Evolutionary conservation across 1,140 invertebrate genomes (phyloP).

Genomic region (Colletes latitarsis): DNA sequence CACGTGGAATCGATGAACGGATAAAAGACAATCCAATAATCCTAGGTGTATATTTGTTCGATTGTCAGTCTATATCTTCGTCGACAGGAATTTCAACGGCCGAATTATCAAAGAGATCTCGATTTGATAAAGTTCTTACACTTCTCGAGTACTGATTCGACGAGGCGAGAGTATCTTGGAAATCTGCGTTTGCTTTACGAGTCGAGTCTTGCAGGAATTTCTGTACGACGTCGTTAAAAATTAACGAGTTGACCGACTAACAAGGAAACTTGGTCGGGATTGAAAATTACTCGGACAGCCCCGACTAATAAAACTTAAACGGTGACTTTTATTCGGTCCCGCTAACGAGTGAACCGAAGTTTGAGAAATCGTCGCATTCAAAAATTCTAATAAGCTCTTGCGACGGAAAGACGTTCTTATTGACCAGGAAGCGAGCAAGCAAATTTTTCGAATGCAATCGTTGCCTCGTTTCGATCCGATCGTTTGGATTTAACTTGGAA

Average conservation of each 20-base stretch:
- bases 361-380: too few relatives aligned
- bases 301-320: background rate
- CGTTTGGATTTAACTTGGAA: too few relatives aligned
- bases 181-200: background rate
- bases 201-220: background rate
- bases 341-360: too few relatives aligned
- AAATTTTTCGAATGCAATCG: too few relatives aligned
- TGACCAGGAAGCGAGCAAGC: too few relatives aligned
- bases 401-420: too few relatives aligned
- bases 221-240: background rate
- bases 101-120: conserved; percentile 34
- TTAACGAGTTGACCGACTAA: background rate
- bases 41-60: background rate
- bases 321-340: background rate
- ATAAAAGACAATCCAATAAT: conserved; percentile 38
- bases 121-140: background rate
- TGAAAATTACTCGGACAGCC: too few relatives aligned
- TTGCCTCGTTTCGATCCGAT: too few relatives aligned
- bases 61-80: background rate
- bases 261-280: background rate
- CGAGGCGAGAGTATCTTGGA: background rate
- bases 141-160: conserved; percentile 24
- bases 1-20: conserved; percentile 14
- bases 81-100: conserved; percentile 50
- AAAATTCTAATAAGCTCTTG: too few relatives aligned